Conservation (phyloP, 2,113 vertebrate genomes). For the Pongo abelii region DNA sequence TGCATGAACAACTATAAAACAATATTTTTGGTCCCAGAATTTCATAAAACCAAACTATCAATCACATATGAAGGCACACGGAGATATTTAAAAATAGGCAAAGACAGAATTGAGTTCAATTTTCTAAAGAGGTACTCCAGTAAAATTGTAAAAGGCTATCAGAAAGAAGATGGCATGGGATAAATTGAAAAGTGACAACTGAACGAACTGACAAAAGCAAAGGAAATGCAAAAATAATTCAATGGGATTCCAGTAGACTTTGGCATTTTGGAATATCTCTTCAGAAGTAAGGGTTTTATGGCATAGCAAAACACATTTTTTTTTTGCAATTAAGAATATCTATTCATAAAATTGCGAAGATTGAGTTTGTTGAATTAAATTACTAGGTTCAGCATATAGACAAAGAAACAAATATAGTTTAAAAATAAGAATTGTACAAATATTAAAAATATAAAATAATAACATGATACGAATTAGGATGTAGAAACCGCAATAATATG, state of each 20-base stretch:
- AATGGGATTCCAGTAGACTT: neutral
- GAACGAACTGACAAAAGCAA: neutral
- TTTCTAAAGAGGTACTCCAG: neutral
- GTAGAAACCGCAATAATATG: neutral
- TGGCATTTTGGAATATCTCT: neutral
- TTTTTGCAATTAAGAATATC: slow-evolving; percentile 12
- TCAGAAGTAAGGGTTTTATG: neutral
- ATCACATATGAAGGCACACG: neutral
- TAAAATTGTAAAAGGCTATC: neutral
- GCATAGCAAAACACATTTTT: neutral
- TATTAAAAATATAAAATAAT: neutral
- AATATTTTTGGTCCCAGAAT: neutral
- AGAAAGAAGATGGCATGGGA: neutral
- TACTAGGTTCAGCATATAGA: neutral
- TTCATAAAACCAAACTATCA: neutral
- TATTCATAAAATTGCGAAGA: neutral
- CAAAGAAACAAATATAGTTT: neutral
- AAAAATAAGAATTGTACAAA: neutral
- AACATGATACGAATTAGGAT: neutral
- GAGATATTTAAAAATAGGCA: neutral
- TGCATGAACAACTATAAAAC: neutral
- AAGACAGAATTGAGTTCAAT: neutral
- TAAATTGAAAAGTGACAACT: neutral
- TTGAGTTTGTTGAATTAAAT: slow-evolving; percentile 1
- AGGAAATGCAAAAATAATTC: neutral